phyloP scores from a whole-genome alignment of 2,113 vertebrate species.

The Laticauda laticaudata region DNA sequence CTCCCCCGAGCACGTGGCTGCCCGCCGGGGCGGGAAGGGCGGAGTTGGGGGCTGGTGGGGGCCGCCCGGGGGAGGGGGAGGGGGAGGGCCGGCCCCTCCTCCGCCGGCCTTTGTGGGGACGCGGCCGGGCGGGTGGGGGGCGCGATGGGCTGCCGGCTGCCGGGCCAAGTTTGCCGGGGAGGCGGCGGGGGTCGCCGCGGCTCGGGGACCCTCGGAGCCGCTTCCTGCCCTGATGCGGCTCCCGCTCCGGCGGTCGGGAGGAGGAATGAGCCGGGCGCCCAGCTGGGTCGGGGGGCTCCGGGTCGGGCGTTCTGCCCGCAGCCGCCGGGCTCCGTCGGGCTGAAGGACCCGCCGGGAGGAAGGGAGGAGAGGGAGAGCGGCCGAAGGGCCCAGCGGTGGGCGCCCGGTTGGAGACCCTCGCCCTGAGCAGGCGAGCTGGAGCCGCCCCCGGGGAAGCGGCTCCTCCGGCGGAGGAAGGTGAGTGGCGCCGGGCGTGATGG shows the following conservation, averaged over 20 bases:
- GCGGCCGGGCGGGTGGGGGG: no score
- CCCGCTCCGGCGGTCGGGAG: neutral
- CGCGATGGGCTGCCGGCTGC: slow-evolving; percentile 14
- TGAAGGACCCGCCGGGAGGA: neutral
- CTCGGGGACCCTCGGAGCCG: neutral
- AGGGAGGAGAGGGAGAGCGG: neutral
- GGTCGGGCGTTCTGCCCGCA: neutral
- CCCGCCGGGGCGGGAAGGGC: neutral
- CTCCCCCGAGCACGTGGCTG: neutral
- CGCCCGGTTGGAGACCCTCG: neutral
- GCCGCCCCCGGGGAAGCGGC: neutral
- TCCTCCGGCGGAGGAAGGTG: no score
- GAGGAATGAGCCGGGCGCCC: neutral
- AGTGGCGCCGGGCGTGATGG: neutral
- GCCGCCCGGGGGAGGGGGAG: neutral
- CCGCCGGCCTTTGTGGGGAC: neutral
- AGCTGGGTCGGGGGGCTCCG: neutral
- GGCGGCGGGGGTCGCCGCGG: neutral
- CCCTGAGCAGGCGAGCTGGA: neutral
- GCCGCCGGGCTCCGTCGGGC: neutral
- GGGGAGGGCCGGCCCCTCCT: neutral
- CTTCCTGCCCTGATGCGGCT: neutral
- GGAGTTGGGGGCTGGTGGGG: neutral
- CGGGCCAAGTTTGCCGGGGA: neutral
- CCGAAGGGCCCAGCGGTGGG: neutral